phyloP scores from a whole-genome alignment of 2,797 vertebrate species.

The Erethizon dorsatum region DNA sequence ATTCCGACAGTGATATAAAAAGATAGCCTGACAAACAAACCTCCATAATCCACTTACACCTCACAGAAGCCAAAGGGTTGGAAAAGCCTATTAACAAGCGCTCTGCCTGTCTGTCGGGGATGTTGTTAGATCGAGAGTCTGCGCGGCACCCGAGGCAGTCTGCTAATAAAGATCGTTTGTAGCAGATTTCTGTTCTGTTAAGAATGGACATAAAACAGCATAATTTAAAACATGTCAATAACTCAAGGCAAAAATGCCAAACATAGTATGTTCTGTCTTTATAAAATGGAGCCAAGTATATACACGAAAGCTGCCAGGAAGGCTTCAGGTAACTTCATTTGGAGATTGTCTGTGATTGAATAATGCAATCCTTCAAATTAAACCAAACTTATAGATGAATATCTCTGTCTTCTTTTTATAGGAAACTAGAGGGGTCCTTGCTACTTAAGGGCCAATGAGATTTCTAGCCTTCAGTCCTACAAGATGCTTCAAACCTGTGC shows the following conservation, averaged over 20 bases:
- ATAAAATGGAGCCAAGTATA: conserved; percentile 78
- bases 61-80: conserved; percentile 85
- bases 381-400: neutral
- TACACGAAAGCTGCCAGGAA: conserved; percentile 44
- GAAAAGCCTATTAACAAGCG: conserved; percentile 87
- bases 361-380: conserved; percentile 24
- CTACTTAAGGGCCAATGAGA: conserved; percentile 49
- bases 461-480: conserved; percentile 37
- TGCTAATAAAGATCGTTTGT: conserved; percentile 89
- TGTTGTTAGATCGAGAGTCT: conserved; percentile 85
- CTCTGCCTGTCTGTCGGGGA: conserved; percentile 82
- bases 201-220: conserved; percentile 87
- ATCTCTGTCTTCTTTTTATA: conserved; percentile 47
- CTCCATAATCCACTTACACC: conserved; percentile 84
- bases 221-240: conserved; percentile 89
- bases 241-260: conserved; percentile 88
- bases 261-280: conserved; percentile 77
- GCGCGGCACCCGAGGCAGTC: conserved; percentile 85
- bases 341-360: conserved; percentile 6
- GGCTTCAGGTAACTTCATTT: conserved; percentile 42
- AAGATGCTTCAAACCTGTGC: conserved; percentile 59
- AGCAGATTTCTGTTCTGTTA: conserved; percentile 88
- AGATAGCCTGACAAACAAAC: conserved; percentile 86
- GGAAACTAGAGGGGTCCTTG: conserved; percentile 56
- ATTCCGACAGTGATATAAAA: conserved; percentile 85